A percentile compares a stretch with the other conserved stretches of the same genome.
phyloP scores from a whole-genome alignment of 1,140 invertebrate genomes.

The Zaprionus davidi region DNA sequence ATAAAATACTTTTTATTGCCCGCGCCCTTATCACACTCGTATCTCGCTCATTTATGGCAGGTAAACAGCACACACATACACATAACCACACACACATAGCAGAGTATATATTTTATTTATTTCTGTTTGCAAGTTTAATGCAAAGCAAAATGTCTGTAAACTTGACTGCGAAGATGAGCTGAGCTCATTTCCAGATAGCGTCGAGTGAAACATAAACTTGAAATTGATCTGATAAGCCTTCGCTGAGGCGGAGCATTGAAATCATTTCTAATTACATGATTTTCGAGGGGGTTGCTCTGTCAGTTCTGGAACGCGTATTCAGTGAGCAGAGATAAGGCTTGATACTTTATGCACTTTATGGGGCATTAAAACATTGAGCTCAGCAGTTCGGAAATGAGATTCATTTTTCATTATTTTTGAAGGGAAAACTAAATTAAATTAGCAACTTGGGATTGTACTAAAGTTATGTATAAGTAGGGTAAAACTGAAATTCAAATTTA shows the following conservation, averaged over 20 bases:
- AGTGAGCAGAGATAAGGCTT: not conserved
- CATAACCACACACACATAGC: constrained; percentile 1
- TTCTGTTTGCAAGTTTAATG: constrained; percentile 23
- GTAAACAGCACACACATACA: constrained; percentile 2
- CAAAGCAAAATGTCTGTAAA: constrained; percentile 12
- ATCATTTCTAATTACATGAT: constrained; percentile 23
- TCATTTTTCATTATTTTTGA: not conserved
- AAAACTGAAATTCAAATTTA: too few relatives aligned
- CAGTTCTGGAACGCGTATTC: not conserved
- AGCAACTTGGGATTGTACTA: too few relatives aligned
- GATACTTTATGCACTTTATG: not conserved
- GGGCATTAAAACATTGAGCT: not conserved
- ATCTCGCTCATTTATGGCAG: constrained; percentile 57
- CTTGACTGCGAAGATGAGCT: constrained; percentile 30
- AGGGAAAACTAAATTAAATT: too few relatives aligned
- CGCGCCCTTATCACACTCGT: constrained; percentile 48
- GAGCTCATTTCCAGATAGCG: constrained; percentile 6
- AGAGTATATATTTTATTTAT: constrained; percentile 16
- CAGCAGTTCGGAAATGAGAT: not conserved
- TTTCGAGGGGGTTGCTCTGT: not conserved
- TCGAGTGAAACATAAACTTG: constrained; percentile 38
- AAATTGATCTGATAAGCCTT: constrained; percentile 36
- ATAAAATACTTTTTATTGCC: constrained; percentile 79
- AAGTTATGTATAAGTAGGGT: too few relatives aligned
- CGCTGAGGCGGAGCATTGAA: not conserved